Percentiles rank a stretch among this genome's conserved stretches.
These are phyloP conservation scores for Trimorus sp. DNA, from an alignment of 2,888 invertebrate genomes.

Conservation along the genomic window DNA sequence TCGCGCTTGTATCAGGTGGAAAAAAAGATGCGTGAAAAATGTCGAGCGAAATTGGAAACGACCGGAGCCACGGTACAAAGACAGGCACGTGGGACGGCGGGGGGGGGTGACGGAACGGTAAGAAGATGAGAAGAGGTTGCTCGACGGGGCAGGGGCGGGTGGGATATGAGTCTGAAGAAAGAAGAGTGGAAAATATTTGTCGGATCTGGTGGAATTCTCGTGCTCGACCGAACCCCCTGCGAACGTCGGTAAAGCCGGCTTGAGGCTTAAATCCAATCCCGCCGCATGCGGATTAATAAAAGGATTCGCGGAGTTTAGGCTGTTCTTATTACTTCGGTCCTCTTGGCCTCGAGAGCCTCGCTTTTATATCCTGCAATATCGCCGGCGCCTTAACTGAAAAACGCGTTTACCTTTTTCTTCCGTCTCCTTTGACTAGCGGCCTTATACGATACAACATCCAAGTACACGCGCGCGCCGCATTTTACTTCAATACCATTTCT, in stretches of 20 bases:
- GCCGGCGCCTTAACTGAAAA: slow-evolving; percentile 69
- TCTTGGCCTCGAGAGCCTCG: slow-evolving; percentile 69
- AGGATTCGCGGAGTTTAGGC: slow-evolving; percentile 80
- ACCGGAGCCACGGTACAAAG: slow-evolving; percentile 55
- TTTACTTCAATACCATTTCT: slow-evolving; percentile 48
- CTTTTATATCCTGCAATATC: slow-evolving; percentile 76
- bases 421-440: slow-evolving; percentile 59
- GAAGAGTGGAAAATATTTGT: slow-evolving; percentile 64
- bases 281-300: slow-evolving; percentile 79
- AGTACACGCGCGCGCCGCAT: slow-evolving; percentile 50
- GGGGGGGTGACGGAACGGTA: slow-evolving; percentile 20
- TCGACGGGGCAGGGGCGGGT: slow-evolving; percentile 26
- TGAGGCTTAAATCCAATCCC: slow-evolving; percentile 79
- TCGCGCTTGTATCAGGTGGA: slow-evolving; percentile 67
- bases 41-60: slow-evolving; percentile 59
- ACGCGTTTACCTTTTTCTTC: slow-evolving; percentile 65
- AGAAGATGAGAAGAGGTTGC: slow-evolving; percentile 38
- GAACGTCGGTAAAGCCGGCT: slow-evolving; percentile 59
- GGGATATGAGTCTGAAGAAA: slow-evolving; percentile 49
- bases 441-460: slow-evolving; percentile 56
- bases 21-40: slow-evolving; percentile 58
- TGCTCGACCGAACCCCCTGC: slow-evolving; percentile 59
- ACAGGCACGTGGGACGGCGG: slow-evolving; percentile 20
- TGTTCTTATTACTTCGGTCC: slow-evolving; percentile 78
- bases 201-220: slow-evolving; percentile 61